Percentiles rank a stretch among this genome's conserved stretches.
These are phyloP conservation scores for Panopea generosa DNA, from an alignment of 2,888 invertebrate species.

Conservation along the genomic window DNA sequence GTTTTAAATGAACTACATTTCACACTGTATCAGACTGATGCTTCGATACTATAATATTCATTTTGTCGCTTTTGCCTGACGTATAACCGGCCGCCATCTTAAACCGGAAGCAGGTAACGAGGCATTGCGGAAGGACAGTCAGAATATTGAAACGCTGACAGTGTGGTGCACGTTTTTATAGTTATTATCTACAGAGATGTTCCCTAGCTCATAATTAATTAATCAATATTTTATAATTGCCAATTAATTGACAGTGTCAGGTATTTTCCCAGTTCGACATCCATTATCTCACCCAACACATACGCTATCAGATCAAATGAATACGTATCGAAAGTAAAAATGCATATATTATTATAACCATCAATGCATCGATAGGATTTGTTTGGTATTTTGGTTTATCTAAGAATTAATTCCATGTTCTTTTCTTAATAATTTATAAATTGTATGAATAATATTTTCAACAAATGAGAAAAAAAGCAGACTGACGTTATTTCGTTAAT, in stretches of 20 bases:
- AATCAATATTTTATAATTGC: conserved; percentile 25
- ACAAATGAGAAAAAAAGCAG: too few species aligned
- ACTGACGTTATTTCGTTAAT: too few species aligned
- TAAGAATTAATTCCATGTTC: too few species aligned
- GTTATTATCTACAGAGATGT: conserved; percentile 16
- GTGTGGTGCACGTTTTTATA: conserved; percentile 15
- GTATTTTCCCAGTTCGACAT: too few species aligned
- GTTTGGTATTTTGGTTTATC: too few species aligned
- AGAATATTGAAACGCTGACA: conserved; percentile 20
- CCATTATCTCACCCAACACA: conserved; percentile 6
- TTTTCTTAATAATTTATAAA: too few species aligned
- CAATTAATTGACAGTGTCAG: conserved; percentile 3
- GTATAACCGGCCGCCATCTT: conserved; percentile 50
- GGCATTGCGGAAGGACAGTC: conserved; percentile 39
- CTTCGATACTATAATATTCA: conserved; percentile 32
- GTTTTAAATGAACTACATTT: conserved; percentile 61
- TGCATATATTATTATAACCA: too few species aligned
- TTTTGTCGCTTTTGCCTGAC: conserved; percentile 14
- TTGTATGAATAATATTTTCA: too few species aligned
- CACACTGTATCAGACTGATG: conserved; percentile 37
- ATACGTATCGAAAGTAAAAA: too few species aligned
- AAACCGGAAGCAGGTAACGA: conserved; percentile 56
- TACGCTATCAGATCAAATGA: too few species aligned
- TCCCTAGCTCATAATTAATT: too few species aligned
- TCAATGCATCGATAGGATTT: too few species aligned